Conservation (phyloP, 2,113 vertebrate genomes). For the Salvelinus sp. region DNA sequence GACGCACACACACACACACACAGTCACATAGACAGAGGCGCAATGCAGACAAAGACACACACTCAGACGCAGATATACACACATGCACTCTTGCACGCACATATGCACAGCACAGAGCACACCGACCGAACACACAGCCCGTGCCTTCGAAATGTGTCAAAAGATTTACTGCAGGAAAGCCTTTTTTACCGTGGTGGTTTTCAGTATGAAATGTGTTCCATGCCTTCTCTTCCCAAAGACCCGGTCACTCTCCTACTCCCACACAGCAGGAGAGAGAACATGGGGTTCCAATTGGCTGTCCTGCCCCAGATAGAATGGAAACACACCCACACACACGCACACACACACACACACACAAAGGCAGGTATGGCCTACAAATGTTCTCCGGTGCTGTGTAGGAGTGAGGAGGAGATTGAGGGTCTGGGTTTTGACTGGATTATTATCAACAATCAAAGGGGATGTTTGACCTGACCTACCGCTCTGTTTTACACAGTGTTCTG, state of each 20-base stretch:
- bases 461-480: slow-evolving; percentile 15
- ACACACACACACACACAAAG: neutral
- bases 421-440: neutral
- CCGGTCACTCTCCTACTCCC: slow-evolving; percentile 40
- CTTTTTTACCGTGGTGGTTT: slow-evolving; percentile 15
- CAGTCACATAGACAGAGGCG: neutral
- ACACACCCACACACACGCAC: neutral
- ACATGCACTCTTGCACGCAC: slow-evolving; percentile 1
- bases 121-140: neutral
- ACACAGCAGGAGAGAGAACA: slow-evolving; percentile 18
- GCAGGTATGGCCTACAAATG: neutral
- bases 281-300: slow-evolving; percentile 30
- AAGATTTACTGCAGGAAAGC: slow-evolving; percentile 43
- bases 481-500: slow-evolving; percentile 37
- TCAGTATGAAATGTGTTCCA: slow-evolving; percentile 16
- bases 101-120: neutral
- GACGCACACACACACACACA: neutral
- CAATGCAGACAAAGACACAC: slow-evolving; percentile 2
- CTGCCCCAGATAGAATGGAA: slow-evolving; percentile 31
- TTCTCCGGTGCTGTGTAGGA: neutral
- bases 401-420: neutral
- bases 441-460: neutral
- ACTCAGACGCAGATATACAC: neutral
- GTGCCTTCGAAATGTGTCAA: slow-evolving; percentile 29
- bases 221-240: slow-evolving; percentile 17